A percentile compares a stretch with the other conserved stretches of the same genome.
Conservation (phyloP, 2,888 invertebrate species). For the Galerucella nymphaeae region DNA sequence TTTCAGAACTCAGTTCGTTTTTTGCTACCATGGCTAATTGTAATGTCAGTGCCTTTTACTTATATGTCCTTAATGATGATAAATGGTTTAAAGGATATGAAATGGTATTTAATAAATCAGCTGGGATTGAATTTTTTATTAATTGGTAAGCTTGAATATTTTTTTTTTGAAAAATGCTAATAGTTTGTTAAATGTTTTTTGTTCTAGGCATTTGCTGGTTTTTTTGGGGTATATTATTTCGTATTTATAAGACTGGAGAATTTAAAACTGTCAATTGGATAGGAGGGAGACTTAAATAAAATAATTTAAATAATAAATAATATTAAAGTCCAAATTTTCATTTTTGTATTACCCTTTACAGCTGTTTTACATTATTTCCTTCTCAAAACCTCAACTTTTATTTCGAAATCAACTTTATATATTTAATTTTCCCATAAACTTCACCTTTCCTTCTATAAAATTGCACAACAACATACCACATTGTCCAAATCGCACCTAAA, state of each 20-base stretch:
- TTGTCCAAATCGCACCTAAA: constrained; percentile 38
- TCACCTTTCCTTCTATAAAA: constrained; percentile 18
- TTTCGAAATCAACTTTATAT: neutral
- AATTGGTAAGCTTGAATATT: constrained; percentile 13
- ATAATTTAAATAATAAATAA: neutral
- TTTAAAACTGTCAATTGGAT: neutral
- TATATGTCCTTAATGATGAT: constrained; percentile 28
- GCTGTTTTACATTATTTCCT: too few relatives aligned
- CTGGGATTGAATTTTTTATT: constrained; percentile 10
- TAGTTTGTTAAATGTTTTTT: constrained; percentile 6
- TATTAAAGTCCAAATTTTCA: neutral
- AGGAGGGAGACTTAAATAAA: neutral
- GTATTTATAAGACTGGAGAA: constrained; percentile 18
- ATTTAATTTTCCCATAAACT: neutral
- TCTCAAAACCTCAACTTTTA: neutral
- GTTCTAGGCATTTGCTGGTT: constrained; percentile 28
- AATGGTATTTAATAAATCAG: constrained; percentile 3
- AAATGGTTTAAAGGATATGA: constrained; percentile 19
- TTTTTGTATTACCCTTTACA: too few relatives aligned
- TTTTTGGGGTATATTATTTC: constrained; percentile 19
- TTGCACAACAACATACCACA: constrained; percentile 34
- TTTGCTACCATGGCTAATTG: constrained; percentile 26
- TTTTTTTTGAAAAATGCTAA: neutral
- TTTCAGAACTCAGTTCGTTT: constrained; percentile 21
- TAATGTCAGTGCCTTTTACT: constrained; percentile 8